Evolutionary conservation across 2,888 invertebrate species (phyloP).

Genomic region (Pomacea canaliculata): DNA sequence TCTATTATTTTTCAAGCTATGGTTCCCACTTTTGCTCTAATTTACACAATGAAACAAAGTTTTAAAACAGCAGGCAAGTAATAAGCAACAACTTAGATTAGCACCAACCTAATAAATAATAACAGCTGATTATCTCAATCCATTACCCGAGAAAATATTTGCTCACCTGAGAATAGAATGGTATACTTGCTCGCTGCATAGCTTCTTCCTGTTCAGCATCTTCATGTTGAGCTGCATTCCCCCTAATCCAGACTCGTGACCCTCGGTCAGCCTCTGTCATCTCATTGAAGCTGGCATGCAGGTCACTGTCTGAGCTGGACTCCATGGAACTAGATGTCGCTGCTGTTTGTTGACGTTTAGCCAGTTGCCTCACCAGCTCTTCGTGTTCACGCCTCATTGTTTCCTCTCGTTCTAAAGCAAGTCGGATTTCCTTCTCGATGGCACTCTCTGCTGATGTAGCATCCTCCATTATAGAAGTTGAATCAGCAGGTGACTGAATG

Average conservation of each 20-base stretch:
- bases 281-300: slow-evolving; percentile 49
- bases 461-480: slow-evolving; percentile 16
- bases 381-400: slow-evolving; percentile 55
- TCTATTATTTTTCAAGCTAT: too few species aligned
- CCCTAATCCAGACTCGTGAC: slow-evolving; percentile 49
- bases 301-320: slow-evolving; percentile 33
- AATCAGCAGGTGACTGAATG: background rate
- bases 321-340: slow-evolving; percentile 21
- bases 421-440: slow-evolving; percentile 64
- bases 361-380: slow-evolving; percentile 42
- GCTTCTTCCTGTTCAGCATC: slow-evolving; percentile 47
- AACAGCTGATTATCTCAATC: too few species aligned
- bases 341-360: slow-evolving; percentile 32
- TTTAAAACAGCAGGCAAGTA: too few species aligned
- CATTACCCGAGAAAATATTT: background rate
- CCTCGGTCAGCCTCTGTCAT: slow-evolving; percentile 64
- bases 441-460: slow-evolving; percentile 52
- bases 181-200: slow-evolving; percentile 4
- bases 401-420: slow-evolving; percentile 61
- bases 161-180: slow-evolving; percentile 15
- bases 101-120: too few species aligned
- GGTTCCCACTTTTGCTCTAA: too few species aligned
- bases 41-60: too few species aligned
- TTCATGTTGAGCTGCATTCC: slow-evolving; percentile 47
- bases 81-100: too few species aligned